Base-by-base conservation (phyloP, 37 sponge, comb jelly and placozoan species). In the Aplysina aerophoba region DNA sequence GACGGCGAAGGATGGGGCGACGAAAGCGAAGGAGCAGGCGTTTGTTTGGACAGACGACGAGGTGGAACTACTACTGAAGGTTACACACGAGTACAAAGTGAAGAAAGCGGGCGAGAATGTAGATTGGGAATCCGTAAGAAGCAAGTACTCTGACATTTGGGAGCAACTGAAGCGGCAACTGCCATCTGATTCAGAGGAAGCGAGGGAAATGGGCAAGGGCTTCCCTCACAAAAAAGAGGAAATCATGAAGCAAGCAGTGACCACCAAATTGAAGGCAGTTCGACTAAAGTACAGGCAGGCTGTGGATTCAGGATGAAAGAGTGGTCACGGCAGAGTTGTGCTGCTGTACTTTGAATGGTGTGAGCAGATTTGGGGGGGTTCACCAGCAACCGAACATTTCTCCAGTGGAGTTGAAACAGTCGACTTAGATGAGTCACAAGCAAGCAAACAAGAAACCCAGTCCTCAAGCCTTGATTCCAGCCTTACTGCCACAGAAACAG, bases 281-380 rank as follows among this genome's bases (percentile, higher is more conserved):
- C 41, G 12, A 19, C 22, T 25, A 6, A 77, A 77, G 78, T 77
- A 40, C 53, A 1, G 78, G 41, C 34, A 77, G 13, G 78, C 78
- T 25, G 79, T 35, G n/a, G 79, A 78, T 78, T 4, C 81, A 56
- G 81, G 81, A 57, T 24, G 25, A 37, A 34, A 59, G 20, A 81
- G 81, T 36, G 81, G 81, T 15, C 61, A 58, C 58, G 81, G 81
- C 4, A 81, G 81, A 81, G 81, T 81, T 8, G 81, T 81, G 4
- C 4, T 58, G 4, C 25, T 81, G 4, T 81, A 81, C 36, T 81
- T 33, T 57, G 62, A 81, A 8, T 31, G 57, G 62, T 81, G 81
- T 60, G 81, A 60, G 24, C 57, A 81, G 35, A 34, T 81, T 31
- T 81, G 62, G 81, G 36, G 61, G 5, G 81, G 81, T 3, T 54